Conservation (phyloP, 2,797 vertebrate species). For the Enteromius viviparus region DNA sequence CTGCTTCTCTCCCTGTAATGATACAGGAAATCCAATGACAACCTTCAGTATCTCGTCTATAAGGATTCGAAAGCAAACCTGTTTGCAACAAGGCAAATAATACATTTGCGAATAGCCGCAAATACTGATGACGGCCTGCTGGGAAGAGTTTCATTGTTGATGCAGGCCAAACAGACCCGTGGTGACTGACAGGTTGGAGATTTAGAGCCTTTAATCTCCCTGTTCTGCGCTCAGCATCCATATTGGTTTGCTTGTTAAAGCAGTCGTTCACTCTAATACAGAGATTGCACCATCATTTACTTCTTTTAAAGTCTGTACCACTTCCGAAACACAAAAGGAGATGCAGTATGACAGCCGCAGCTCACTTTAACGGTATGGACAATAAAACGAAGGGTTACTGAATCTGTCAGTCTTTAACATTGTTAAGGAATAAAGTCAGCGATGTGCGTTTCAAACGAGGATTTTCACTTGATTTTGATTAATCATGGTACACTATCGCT, state of each 20-base stretch:
- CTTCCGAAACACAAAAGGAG: background rate
- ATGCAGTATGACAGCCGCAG: background rate
- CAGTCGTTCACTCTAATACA: background rate
- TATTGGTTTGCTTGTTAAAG: conserved; percentile 52
- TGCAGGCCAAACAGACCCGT: background rate
- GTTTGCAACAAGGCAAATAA: background rate
- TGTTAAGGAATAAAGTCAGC: background rate
- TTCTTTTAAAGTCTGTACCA: background rate
- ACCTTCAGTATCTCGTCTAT: background rate
- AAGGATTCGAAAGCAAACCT: background rate
- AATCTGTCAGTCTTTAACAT: background rate
- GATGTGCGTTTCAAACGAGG: background rate
- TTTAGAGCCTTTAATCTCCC: conserved; percentile 59
- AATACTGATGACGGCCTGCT: background rate
- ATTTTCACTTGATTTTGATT: background rate
- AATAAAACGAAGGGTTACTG: background rate
- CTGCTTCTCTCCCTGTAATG: background rate
- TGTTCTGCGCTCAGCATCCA: conserved; percentile 54
- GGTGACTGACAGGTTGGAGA: conserved; percentile 46
- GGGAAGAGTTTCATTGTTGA: conserved; percentile 21
- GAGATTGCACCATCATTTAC: too few relatives aligned
- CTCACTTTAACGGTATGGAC: background rate
- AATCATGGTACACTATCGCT: background rate
- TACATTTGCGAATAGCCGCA: background rate
- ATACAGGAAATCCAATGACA: background rate